Base-by-base conservation (phyloP, 2,113 vertebrate species). In the Illadopsis cleaveri region DNA sequence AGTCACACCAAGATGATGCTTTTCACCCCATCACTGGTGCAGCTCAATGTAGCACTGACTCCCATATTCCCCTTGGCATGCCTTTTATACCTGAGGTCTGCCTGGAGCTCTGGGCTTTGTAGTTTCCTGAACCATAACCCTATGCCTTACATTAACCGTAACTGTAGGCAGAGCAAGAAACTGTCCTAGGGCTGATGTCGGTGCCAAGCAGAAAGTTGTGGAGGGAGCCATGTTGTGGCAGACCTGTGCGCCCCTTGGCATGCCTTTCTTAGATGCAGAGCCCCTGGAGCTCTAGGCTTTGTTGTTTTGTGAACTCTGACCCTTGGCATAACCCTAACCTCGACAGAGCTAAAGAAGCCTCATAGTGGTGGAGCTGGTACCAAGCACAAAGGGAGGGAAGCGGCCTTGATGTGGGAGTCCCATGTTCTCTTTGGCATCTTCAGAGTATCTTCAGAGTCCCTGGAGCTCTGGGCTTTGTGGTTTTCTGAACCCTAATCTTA, bases 91-190 rank as follows among this genome's bases (percentile, higher is more conserved):
- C 19, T 38, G 19, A 19, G 17, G 7, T 12, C 13, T 37, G 10
- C 14, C 51, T 31, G 6, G 47, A 37, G 27, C 19, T 22, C n/a
- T 31, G 16, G n/a, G 15, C 16, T 58, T 47, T 47, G 20, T 37
- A 35, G 15, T 47, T 47, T 58, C 22, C 33, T 30, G n/a, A 37
- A 22, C 13, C 5, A 2, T 47, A 68, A 27, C 16, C 33, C 8
- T 13, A 27, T 0, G 1, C 5, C 14, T 35, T 35, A 27, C 33
- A 25, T 17, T 42, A 27, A 25, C 13, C 5, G 3, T n/a, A 57
- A 57, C 14, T 13, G 3, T 12, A 25, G n/a, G 23, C 10, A 58
- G 57, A 58, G 57, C 23, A 35, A 58, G 57, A 25, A 37, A 18
- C 35, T 24, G 18, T 7, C 15, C 57, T 27, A 37, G 57, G 57